A percentile compares a stretch with the other conserved stretches of the same genome.
Evolutionary conservation across 2,797 vertebrate species (phyloP).

Genomic region (Eremophila alpestris): DNA sequence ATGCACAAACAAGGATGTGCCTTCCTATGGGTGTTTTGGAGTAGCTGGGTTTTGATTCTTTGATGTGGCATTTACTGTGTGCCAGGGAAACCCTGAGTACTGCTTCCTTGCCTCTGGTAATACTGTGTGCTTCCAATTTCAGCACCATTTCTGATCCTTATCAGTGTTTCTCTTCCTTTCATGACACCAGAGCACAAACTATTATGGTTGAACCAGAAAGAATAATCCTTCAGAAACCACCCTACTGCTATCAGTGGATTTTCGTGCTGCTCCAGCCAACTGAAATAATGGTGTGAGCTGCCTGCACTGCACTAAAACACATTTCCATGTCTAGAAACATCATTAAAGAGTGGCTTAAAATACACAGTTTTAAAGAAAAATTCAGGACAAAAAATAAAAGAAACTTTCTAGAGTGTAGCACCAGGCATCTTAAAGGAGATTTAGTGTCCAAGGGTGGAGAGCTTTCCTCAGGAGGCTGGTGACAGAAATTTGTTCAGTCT

Average conservation of each 20-base stretch:
- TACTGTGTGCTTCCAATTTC: not conserved
- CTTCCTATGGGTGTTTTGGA: not conserved
- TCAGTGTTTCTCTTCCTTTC: not conserved
- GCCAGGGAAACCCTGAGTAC: not conserved
- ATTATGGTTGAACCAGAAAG: not conserved
- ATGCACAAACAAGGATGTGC: rapidly evolving
- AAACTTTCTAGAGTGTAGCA: not conserved
- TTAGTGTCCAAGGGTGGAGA: not conserved
- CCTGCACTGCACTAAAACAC: not conserved
- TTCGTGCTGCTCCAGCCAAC: not conserved
- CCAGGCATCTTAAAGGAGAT: not conserved
- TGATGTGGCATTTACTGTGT: not conserved
- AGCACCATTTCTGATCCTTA: not conserved
- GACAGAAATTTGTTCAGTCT: not conserved
- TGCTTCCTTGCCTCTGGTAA: not conserved
- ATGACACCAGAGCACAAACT: not conserved
- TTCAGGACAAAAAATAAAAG: not conserved
- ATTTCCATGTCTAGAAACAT: not conserved
- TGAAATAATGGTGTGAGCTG: not conserved
- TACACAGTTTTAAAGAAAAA: not conserved
- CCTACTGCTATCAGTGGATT: not conserved
- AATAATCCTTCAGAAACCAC: not conserved
- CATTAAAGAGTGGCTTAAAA: not conserved
- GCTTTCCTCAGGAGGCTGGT: not conserved
- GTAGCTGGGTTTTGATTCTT: not conserved